These are phyloP conservation scores for Apamea anceps DNA, from an alignment of 2,888 invertebrate species.

Conservation along the genomic window DNA sequence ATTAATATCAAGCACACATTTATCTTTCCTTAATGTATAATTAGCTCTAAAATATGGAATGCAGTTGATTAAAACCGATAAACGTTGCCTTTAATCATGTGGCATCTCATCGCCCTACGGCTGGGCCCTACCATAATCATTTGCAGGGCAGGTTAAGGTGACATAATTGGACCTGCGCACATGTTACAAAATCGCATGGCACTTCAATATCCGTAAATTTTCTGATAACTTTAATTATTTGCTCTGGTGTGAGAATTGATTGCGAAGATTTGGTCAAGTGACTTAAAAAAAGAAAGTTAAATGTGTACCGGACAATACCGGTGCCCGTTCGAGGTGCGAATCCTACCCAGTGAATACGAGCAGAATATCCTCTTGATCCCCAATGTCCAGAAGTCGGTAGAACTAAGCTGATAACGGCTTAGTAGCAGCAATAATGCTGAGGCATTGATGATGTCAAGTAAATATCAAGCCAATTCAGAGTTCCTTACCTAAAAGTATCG, in stretches of 20 bases:
- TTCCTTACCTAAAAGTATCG: slow-evolving; percentile 84
- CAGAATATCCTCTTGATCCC: not conserved
- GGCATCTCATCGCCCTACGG: not conserved
- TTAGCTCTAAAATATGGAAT: slow-evolving; percentile 20
- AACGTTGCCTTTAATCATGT: slow-evolving; percentile 3
- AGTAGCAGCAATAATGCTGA: not conserved
- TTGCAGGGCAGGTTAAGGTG: slow-evolving; percentile 15
- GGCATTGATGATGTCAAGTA: not conserved
- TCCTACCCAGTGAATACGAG: not conserved
- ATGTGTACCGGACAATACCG: not conserved
- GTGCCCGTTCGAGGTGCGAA: not conserved
- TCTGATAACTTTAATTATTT: not conserved
- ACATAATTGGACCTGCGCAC: slow-evolving; percentile 14
- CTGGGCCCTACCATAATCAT: not conserved
- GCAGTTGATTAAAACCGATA: not conserved
- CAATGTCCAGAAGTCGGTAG: not conserved
- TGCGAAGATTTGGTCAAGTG: not conserved
- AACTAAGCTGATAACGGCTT: not conserved
- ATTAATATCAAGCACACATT: slow-evolving; percentile 23
- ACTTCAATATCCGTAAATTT: slow-evolving; percentile 10
- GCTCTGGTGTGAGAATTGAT: not conserved
- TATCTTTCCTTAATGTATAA: slow-evolving; percentile 29
- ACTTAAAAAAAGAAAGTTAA: not conserved
- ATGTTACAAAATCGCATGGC: not conserved
- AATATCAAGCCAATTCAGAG: not conserved